A percentile compares a stretch with the other conserved stretches of the same genome.
phyloP scores from a whole-genome alignment of 1,140 invertebrate species.

The Calephelis virginiensis region DNA sequence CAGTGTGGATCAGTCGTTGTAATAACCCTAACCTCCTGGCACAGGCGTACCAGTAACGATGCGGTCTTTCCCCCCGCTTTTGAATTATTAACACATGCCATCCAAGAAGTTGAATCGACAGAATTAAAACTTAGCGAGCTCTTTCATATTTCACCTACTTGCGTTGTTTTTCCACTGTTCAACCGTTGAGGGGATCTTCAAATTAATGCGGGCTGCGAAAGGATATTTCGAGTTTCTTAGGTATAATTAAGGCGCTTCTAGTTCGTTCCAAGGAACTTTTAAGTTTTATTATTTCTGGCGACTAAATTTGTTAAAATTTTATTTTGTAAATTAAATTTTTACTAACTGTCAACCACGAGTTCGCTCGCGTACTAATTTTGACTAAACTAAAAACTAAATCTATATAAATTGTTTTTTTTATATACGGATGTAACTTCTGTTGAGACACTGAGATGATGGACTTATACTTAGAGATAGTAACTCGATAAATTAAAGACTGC shows the following conservation, averaged over 20 bases:
- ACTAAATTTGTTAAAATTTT: background rate
- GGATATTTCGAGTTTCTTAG: conserved; percentile 12
- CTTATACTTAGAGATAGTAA: too few species aligned
- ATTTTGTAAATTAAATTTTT: too few species aligned
- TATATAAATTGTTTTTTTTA: too few species aligned
- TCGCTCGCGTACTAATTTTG: too few species aligned
- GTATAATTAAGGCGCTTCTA: conserved; percentile 13
- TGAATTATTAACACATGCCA: conserved; percentile 71
- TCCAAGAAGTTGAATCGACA: conserved; percentile 70
- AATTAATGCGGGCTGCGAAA: conserved; percentile 38
- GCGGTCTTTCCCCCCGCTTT: conserved; percentile 44
- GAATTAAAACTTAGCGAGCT: conserved; percentile 69
- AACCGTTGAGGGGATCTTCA: conserved; percentile 38
- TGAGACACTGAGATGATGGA: background rate
- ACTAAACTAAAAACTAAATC: too few species aligned
- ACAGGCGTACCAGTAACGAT: conserved; percentile 48
- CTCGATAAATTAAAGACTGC: too few species aligned
- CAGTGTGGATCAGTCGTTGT: conserved; percentile 10
- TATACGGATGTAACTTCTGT: background rate
- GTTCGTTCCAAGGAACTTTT: conserved; percentile 8
- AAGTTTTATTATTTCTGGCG: conserved; percentile 7
- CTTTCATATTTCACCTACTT: conserved; percentile 69
- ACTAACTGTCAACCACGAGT: too few species aligned
- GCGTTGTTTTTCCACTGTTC: conserved; percentile 44
- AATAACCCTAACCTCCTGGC: conserved; percentile 33